Percentiles rank a stretch among this genome's conserved stretches.
Conservation (phyloP, 2,888 invertebrate species). For the Petrolisthes cinctipes region DNA sequence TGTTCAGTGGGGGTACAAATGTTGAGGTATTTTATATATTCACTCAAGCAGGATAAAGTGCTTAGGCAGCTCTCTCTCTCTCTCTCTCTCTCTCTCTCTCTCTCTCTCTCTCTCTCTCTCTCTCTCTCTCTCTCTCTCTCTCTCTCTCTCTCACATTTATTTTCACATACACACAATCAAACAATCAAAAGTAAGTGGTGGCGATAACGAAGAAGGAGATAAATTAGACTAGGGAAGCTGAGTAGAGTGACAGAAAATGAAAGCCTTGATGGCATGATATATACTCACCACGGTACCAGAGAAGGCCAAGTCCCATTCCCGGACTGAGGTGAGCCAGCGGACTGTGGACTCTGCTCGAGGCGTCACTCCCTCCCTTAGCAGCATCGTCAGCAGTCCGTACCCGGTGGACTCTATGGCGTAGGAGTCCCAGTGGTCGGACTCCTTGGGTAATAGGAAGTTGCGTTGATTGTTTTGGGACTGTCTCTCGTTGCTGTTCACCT, state of each 20-base stretch:
- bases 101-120: background rate
- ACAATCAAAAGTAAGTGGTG: background rate
- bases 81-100: background rate
- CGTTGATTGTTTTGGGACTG: conserved; percentile 70
- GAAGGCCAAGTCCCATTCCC: conserved; percentile 67
- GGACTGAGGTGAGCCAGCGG: conserved; percentile 67
- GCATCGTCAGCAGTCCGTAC: conserved; percentile 71
- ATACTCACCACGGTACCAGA: conserved; percentile 67
- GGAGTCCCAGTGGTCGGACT: conserved; percentile 68
- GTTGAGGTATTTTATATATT: too few relatives aligned
- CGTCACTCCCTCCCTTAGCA: conserved; percentile 66
- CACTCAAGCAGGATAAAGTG: too few relatives aligned
- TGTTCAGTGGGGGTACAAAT: too few relatives aligned
- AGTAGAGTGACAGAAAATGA: too few relatives aligned
- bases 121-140: conserved; percentile 1
- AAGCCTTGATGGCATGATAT: too few relatives aligned
- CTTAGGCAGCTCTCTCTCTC: background rate
- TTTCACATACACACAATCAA: too few relatives aligned
- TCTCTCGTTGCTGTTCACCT: conserved; percentile 67
- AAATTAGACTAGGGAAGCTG: too few relatives aligned
- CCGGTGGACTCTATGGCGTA: conserved; percentile 70
- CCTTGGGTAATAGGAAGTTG: conserved; percentile 67
- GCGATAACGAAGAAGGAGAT: too few relatives aligned
- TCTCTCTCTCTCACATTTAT: conserved; percentile 13
- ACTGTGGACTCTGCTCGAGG: conserved; percentile 67